Evolutionary conservation across 2,888 invertebrate genomes (phyloP), one percentile per base, ranked within the genome.

Genomic region (Plagodis dolabraria): DNA sequence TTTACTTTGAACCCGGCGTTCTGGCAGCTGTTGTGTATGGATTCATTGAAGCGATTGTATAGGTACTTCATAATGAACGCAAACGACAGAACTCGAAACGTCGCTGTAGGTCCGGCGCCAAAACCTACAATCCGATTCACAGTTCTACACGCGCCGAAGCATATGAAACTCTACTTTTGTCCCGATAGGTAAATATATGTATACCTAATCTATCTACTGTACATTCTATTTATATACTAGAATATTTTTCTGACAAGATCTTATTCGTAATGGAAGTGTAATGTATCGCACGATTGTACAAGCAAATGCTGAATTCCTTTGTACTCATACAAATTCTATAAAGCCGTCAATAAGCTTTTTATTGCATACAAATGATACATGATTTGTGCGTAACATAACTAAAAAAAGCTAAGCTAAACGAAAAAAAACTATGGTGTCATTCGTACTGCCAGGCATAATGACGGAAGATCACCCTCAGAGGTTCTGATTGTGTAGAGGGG

Each of bases 381-480:
- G 81, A 76, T 82, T 70, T 79, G 88, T 86, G 89, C 86, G 69
- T 65, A 84, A 88, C 80, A 77, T 72, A 87, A 86, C 76, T 71
- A 75, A 84, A 82, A 81, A 80, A 85, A 78, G 83, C 86, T 85
- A 87, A 76, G 87, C 87, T 85, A 86, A 89, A 89, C 81, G 77
- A 77, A 84, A 86, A 40, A 85, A 80, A 87, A 84, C 89, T 89
- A 89, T 76, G 85, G 90, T 90, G 92, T 90, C 85, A 86, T 87
- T 90, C 90, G 91, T 92, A 90, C 91, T 87, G 91, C 92, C 91
- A 91, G 92, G 90, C 91, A 90, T 85, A 90, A 86, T 85, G 89
- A 86, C 84, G 87, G 85, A 83, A 85, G 87, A 82, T 92, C 92
- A 92, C 92, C 92, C 84, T 89, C 87, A 84, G 79, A 86, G 85